Percentiles rank a stretch among this genome's conserved stretches.
These are phyloP conservation scores for Coptodon bakossiorum DNA, from an alignment of 2,113 vertebrate species.

Conservation along the genomic window DNA sequence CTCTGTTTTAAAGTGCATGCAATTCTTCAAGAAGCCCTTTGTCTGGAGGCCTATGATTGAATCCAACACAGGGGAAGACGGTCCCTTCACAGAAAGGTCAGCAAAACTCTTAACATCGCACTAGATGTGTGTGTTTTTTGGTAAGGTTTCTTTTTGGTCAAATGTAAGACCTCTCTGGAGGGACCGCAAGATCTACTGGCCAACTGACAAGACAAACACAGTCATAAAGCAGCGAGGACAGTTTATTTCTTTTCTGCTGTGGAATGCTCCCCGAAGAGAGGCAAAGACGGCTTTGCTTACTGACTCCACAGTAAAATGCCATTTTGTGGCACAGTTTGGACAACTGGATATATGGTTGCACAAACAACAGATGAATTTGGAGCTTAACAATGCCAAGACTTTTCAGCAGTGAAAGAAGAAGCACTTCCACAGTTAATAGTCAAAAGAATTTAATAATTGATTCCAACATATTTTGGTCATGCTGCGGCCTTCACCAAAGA, in stretches of 20 bases:
- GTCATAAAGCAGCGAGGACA: conserved; percentile 34
- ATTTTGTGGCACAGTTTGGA: not conserved
- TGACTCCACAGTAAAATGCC: not conserved
- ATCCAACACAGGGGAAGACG: not conserved
- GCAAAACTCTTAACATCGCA: conserved; percentile 32
- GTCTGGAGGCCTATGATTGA: not conserved
- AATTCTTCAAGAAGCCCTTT: conserved; percentile 18
- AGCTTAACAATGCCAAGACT: not conserved
- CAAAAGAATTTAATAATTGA: not conserved
- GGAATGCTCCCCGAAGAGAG: conserved; percentile 32
- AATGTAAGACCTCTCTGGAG: conserved; percentile 27
- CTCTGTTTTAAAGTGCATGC: conserved; percentile 20
- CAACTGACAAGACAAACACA: conserved; percentile 55
- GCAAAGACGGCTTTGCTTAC: not conserved
- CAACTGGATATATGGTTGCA: not conserved
- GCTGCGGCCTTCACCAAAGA: not conserved
- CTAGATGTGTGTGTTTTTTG: not conserved
- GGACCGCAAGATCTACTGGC: conserved; percentile 29
- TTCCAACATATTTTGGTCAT: not conserved
- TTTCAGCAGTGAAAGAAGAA: not conserved
- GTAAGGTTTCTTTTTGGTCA: conserved; percentile 18
- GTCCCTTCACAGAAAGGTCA: conserved; percentile 16
- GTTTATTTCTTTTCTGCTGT: conserved; percentile 46
- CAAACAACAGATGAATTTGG: not conserved
- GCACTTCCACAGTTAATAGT: not conserved